Percentiles rank a stretch among this genome's conserved stretches.
Evolutionary conservation across 2,113 vertebrate species (phyloP).

Genomic region (Scopus umbretta): DNA sequence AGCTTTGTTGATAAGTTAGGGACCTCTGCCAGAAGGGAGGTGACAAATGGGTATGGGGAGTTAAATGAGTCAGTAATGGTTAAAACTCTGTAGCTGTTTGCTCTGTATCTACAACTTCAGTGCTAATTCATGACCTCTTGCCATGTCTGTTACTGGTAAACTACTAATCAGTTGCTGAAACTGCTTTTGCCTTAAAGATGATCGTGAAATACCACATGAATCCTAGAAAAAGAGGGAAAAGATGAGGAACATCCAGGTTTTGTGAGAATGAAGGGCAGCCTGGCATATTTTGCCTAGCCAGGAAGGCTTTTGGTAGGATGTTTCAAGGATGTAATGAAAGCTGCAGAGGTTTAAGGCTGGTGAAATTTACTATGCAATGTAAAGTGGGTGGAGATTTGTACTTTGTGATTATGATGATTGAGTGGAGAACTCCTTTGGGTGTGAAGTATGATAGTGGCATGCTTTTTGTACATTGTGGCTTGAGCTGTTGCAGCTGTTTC

Average conservation of each 20-base stretch:
- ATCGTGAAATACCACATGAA: neutral
- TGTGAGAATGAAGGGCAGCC: neutral
- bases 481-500: neutral
- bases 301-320: neutral
- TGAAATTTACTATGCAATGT: neutral
- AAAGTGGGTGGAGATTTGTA: neutral
- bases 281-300: neutral
- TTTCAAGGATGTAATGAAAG: neutral
- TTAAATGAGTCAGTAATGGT: neutral
- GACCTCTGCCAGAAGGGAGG: neutral
- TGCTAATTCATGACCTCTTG: neutral
- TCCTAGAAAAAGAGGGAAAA: neutral
- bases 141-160: neutral
- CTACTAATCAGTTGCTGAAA: neutral
- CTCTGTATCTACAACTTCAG: rapidly evolving
- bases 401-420: neutral
- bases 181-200: neutral
- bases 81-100: neutral
- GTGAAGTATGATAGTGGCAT: neutral
- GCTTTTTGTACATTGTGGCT: neutral
- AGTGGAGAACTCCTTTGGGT: neutral
- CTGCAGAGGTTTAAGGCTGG: neutral
- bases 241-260: neutral
- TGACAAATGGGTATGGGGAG: neutral
- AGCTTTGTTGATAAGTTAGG: neutral